Evolutionary conservation across 2,888 invertebrate genomes (phyloP), one percentile per base, ranked within the genome.

Genomic region (Hetaerina titia): DNA sequence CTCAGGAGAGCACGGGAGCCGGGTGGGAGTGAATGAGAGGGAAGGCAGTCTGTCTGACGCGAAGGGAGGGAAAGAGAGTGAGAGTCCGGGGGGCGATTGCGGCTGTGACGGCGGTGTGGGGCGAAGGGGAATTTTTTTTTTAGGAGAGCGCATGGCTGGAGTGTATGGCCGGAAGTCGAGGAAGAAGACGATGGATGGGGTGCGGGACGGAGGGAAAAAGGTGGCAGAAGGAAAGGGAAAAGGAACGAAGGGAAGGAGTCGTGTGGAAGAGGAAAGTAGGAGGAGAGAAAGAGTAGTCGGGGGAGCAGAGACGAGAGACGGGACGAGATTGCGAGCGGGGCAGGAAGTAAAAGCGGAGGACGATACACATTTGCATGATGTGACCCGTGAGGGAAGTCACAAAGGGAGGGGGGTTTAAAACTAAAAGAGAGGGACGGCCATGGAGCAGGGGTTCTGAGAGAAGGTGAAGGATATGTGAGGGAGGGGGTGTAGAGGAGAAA

Each of bases 341-440:
- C 64, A 92, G 69, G 92, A 74, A 74, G 92, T 57, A 92, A 64
- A 92, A 57, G 74, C 45, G 69, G 69, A 64, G 92, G 64, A 92
- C 69, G 69, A 92, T 74, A 92, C 64, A 90, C 90, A 74, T 92
- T 74, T 92, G 92, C 92, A 92, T 69, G 90, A 90, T 90, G 90
- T 90, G 90, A 90, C 90, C 90, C 90, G 22, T 63, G 90, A 90
- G 90, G 90, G 90, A 90, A 63, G 90, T 90, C 90, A 90, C 19
- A 45, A 90, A 60, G 25, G 81, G 22, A 13, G 11, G 69, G 56
- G 92, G 74, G 60, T 45, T 69, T 69, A 90, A 90, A 90, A 58
- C 63, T 4, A 31, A 64, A 58, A 64, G 45, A 15, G 45, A 9
- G 69, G 8, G 69, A 56, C 19, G 89, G 58, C 22, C 45, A 15